phyloP scores from a whole-genome alignment of 2,888 invertebrate genomes.

The Sussaba pulchella region DNA sequence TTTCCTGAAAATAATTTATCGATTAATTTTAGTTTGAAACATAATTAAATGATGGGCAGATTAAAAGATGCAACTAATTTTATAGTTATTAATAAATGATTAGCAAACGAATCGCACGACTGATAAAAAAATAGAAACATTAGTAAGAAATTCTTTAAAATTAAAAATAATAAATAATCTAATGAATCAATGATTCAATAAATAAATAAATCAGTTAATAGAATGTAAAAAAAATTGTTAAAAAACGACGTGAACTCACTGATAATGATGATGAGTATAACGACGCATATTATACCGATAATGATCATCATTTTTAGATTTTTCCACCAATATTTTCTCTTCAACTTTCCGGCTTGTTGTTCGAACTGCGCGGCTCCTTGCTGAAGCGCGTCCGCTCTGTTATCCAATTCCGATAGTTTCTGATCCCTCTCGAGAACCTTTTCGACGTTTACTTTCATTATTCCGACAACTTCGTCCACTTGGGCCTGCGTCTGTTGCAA shows the following conservation, averaged over 20 bases:
- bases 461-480: slow-evolving; percentile 95
- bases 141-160: too few species aligned
- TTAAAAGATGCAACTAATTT: too few species aligned
- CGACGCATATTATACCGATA: slow-evolving; percentile 93
- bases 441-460: slow-evolving; percentile 98
- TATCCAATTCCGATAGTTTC: slow-evolving; percentile 97
- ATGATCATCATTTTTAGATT: slow-evolving; percentile 99
- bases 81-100: too few species aligned
- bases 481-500: slow-evolving; percentile 94
- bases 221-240: background rate
- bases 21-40: too few species aligned
- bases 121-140: too few species aligned
- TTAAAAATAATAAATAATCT: too few species aligned
- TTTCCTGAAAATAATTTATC: too few species aligned
- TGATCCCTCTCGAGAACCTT: slow-evolving; percentile 98
- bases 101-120: too few species aligned
- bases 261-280: slow-evolving; percentile 94
- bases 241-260: slow-evolving; percentile 87
- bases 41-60: too few species aligned
- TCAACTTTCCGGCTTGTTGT: slow-evolving; percentile 98
- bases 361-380: slow-evolving; percentile 98
- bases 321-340: slow-evolving; percentile 99
- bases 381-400: slow-evolving; percentile 97
- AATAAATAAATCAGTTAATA: background rate
- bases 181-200: too few species aligned